These are phyloP conservation scores for Leptinotarsa haldemani DNA, from an alignment of 2,888 invertebrate genomes.

Conservation along the genomic window DNA sequence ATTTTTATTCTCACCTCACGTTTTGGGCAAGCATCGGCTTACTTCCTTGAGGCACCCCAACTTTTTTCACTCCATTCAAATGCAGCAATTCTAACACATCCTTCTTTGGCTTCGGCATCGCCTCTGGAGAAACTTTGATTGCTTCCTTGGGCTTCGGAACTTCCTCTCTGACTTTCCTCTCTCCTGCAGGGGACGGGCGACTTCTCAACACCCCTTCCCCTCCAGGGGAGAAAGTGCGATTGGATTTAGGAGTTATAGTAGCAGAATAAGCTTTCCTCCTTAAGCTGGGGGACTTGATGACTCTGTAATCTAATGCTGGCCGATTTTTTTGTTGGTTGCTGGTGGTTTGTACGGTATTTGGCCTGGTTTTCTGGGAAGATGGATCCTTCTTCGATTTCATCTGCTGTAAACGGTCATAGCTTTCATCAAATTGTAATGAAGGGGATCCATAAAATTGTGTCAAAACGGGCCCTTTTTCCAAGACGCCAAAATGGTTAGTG, in stretches of 20 bases:
- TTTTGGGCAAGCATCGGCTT: not conserved
- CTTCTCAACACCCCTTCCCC: not conserved
- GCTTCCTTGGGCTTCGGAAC: not conserved
- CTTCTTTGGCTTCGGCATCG: slow-evolving; percentile 3
- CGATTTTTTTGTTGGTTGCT: slow-evolving; percentile 15
- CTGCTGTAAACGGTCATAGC: not conserved
- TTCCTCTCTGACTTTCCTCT: not conserved
- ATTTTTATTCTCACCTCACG: not conserved
- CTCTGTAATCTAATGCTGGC: slow-evolving; percentile 40
- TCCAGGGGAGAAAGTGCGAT: slow-evolving; percentile 15
- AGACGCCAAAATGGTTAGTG: no score
- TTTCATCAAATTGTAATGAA: not conserved
- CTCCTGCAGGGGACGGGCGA: not conserved
- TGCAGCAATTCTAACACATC: not conserved
- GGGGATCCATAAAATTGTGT: no score
- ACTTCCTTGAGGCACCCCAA: not conserved
- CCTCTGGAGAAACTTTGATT: not conserved
- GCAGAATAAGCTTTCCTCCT: slow-evolving; percentile 52
- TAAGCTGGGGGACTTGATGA: slow-evolving; percentile 46
- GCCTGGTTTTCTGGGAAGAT: slow-evolving; percentile 19
- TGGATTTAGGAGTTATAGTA: slow-evolving; percentile 43
- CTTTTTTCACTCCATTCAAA: not conserved
- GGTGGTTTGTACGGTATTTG: slow-evolving; percentile 40
- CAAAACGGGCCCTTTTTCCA: no score
- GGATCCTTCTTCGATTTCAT: slow-evolving; percentile 25